Evolutionary conservation across 2,113 vertebrate species (phyloP).

Genomic region (Eptatretus burgeri): DNA sequence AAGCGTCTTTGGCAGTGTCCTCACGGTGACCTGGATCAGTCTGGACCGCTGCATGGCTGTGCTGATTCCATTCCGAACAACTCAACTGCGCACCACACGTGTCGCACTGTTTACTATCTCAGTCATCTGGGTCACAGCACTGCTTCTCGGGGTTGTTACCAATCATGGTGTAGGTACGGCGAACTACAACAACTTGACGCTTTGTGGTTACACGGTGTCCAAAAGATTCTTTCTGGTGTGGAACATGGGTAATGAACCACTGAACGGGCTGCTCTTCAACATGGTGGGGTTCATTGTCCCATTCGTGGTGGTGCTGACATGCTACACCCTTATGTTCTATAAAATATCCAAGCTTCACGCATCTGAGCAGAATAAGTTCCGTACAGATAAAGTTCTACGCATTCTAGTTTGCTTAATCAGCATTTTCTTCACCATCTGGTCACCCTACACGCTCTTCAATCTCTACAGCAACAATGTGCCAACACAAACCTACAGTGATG

Average conservation of each 20-base stretch:
- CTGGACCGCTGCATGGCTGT: constrained; percentile 1
- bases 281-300: background rate
- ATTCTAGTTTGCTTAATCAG: background rate
- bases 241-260: background rate
- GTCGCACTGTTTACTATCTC: background rate
- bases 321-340: background rate
- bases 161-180: background rate
- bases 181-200: background rate
- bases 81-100: background rate
- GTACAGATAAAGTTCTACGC: background rate
- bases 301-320: background rate
- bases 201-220: background rate
- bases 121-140: background rate
- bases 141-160: background rate
- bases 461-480: background rate
- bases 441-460: background rate
- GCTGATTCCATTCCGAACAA: background rate
- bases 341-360: background rate
- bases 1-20: background rate
- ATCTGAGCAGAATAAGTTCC: background rate
- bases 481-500: background rate
- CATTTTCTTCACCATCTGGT: background rate
- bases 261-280: background rate
- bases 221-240: background rate
- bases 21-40: constrained; percentile 3